Evolutionary conservation across 2,888 invertebrate genomes (phyloP).

Genomic region (Drosophila dives): DNA sequence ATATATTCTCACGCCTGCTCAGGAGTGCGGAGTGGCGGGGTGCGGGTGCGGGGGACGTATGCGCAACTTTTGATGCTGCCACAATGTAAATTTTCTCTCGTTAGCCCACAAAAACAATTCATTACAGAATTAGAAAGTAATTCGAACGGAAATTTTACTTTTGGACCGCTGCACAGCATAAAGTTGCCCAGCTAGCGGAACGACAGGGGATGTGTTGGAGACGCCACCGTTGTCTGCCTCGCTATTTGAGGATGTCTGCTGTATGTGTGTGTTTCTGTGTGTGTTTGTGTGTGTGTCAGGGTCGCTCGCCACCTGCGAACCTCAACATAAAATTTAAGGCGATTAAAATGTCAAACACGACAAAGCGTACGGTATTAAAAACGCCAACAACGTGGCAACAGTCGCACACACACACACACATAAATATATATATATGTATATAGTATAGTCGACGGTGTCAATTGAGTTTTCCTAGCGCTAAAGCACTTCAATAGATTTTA

Average conservation of each 20-base stretch:
- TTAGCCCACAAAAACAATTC: constrained; percentile 77
- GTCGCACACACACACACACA: constrained; percentile 29
- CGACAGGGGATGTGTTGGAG: constrained; percentile 8
- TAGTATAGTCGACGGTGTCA: constrained; percentile 12
- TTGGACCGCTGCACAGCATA: constrained; percentile 70
- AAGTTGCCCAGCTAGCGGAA: constrained; percentile 48
- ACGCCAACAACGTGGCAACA: constrained; percentile 70
- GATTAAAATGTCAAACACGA: constrained; percentile 83
- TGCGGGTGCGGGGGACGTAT: constrained; percentile 51
- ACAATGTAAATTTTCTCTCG: constrained; percentile 68
- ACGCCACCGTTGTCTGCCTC: constrained; percentile 4
- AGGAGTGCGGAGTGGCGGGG: neutral
- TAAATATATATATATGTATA: neutral
- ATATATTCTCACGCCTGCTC: constrained; percentile 26
- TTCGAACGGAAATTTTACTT: constrained; percentile 80
- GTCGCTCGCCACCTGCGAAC: constrained; percentile 58
- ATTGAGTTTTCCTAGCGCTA: constrained; percentile 11
- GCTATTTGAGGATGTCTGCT: neutral
- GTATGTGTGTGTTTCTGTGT: constrained; percentile 13
- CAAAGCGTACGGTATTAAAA: constrained; percentile 80
- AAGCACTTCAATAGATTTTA: constrained; percentile 1
- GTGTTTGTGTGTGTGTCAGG: constrained; percentile 4
- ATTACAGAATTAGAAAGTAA: constrained; percentile 81
- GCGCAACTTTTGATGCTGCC: constrained; percentile 72
- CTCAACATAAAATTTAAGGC: constrained; percentile 81